A percentile compares a stretch with the other conserved stretches of the same genome.
These are phyloP conservation scores for Globodera ellingtonae DNA, from an alignment of 1,140 invertebrate genomes.

Conservation along the genomic window DNA sequence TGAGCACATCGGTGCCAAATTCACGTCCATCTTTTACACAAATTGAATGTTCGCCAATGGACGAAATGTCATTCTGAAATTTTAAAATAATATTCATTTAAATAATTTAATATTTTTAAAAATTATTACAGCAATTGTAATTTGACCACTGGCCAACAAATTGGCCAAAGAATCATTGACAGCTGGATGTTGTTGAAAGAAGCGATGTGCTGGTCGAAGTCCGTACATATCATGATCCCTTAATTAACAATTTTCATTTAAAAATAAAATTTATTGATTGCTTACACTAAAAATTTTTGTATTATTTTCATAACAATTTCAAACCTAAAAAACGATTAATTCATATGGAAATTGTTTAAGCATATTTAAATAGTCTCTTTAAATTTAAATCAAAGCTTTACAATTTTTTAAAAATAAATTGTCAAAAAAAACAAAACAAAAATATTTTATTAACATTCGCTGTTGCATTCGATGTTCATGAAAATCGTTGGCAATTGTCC, in stretches of 20 bases:
- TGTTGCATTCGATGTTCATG: constrained; percentile 58
- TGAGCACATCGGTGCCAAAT: constrained; percentile 62
- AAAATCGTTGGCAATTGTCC: constrained; percentile 64
- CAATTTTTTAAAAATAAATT: too few relatives aligned
- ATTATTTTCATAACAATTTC: too few relatives aligned
- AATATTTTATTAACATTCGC: constrained; percentile 31
- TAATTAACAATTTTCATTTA: constrained; percentile 51
- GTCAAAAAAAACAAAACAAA: not conserved
- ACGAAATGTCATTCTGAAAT: constrained; percentile 64
- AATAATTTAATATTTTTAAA: not conserved
- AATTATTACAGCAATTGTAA: constrained; percentile 64
- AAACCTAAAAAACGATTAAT: too few relatives aligned
- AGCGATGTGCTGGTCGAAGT: constrained; percentile 67
- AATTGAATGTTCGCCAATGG: constrained; percentile 64
- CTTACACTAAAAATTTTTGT: too few relatives aligned
- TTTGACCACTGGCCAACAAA: constrained; percentile 67
- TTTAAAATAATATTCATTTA: constrained; percentile 16
- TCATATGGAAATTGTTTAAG: too few relatives aligned
- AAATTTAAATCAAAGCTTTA: too few relatives aligned
- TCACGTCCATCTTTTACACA: constrained; percentile 64
- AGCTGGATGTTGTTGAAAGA: constrained; percentile 69
- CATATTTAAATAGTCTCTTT: too few relatives aligned
- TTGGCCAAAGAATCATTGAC: constrained; percentile 71
- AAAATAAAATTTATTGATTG: not conserved
- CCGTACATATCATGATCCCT: constrained; percentile 68